Conservation (phyloP, 1,140 invertebrate genomes). For the Campoletis sonorensis region DNA sequence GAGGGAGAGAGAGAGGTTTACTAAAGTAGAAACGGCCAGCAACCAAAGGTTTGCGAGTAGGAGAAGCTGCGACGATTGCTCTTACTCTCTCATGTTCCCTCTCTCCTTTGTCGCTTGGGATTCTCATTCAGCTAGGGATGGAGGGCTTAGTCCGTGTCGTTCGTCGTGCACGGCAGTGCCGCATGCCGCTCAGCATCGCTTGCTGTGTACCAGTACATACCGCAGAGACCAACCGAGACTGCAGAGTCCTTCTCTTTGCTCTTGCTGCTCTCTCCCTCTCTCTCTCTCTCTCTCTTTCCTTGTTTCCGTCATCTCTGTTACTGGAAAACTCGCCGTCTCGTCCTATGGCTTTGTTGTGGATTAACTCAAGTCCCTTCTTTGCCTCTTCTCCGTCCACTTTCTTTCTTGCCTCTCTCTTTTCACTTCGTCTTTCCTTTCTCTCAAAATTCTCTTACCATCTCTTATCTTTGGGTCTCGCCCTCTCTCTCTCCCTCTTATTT, state of each 20-base stretch:
- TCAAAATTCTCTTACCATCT: background rate
- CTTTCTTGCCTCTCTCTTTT: slow-evolving; percentile 13
- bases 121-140: background rate
- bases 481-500: background rate
- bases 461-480: background rate
- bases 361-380: slow-evolving; percentile 59
- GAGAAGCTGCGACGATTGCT: background rate
- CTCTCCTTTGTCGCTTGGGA: slow-evolving; percentile 8
- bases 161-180: slow-evolving; percentile 5
- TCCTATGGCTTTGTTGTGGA: slow-evolving; percentile 56
- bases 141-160: background rate
- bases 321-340: slow-evolving; percentile 34
- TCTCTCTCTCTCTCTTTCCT: background rate
- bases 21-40: background rate
- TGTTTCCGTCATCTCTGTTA: background rate
- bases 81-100: slow-evolving; percentile 4
- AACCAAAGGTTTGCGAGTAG: slow-evolving; percentile 15
- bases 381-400: slow-evolving; percentile 18
- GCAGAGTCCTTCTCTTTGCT: slow-evolving; percentile 5
- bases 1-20: background rate
- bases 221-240: background rate
- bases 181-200: slow-evolving; percentile 15
- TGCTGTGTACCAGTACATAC: slow-evolving; percentile 12
- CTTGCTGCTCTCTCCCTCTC: background rate
- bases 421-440: background rate